Percentiles rank a stretch among this genome's conserved stretches.
Conservation (phyloP, 2,797 vertebrate species). For the Chrysolophus pictus region DNA sequence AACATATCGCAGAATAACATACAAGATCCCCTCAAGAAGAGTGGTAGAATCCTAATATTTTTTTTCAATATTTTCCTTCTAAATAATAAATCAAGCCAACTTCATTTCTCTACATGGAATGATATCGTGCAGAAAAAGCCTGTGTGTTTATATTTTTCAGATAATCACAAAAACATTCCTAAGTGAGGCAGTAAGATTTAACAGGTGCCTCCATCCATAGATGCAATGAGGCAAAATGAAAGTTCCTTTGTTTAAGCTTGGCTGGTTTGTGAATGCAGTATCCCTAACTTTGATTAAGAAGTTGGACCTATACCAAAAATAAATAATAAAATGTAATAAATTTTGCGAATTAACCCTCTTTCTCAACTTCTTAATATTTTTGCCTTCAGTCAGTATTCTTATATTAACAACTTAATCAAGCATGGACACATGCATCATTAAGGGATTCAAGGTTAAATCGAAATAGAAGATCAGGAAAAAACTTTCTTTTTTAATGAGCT, state of each 20-base stretch:
- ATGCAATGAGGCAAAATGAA: neutral
- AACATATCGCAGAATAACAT: conserved; percentile 46
- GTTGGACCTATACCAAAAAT: neutral
- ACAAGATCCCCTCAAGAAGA: conserved; percentile 64
- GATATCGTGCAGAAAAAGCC: neutral
- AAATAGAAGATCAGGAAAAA: neutral
- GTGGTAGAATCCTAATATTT: conserved; percentile 56
- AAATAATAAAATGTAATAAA: neutral
- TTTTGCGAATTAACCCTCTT: neutral
- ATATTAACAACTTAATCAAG: neutral
- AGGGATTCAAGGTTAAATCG: neutral
- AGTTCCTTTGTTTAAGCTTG: neutral
- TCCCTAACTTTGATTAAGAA: neutral
- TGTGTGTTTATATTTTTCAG: conserved; percentile 39
- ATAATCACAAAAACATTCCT: conserved; percentile 10
- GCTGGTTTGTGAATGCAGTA: neutral
- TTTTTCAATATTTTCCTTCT: conserved; percentile 65
- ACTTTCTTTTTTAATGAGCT: neutral
- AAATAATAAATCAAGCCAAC: conserved; percentile 69
- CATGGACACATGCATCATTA: neutral
- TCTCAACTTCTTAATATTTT: neutral
- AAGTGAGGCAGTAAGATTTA: neutral
- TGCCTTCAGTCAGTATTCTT: neutral
- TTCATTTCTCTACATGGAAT: conserved; percentile 17
- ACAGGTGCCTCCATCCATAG: neutral